Evolutionary conservation across 2,888 invertebrate genomes (phyloP).

Genomic region (Theodoxus fluviatilis): DNA sequence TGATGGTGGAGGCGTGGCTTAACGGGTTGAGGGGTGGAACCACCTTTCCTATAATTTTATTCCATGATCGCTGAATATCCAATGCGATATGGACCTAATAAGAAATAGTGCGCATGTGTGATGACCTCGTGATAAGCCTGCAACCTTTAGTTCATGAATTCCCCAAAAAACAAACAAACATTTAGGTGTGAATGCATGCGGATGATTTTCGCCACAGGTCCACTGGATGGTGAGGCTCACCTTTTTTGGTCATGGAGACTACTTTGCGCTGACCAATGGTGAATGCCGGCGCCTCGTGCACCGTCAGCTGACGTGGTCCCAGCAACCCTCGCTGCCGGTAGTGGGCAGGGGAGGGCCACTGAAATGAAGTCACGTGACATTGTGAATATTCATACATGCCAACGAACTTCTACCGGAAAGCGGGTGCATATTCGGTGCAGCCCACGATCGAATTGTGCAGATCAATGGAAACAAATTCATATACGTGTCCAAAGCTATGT

Average conservation of each 20-base stretch:
- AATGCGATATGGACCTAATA: not conserved
- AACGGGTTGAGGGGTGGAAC: too few relatives aligned
- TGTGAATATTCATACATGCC: not conserved
- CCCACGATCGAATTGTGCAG: too few relatives aligned
- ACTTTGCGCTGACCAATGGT: slow-evolving; percentile 45
- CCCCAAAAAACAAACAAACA: not conserved
- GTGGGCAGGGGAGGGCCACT: slow-evolving; percentile 59
- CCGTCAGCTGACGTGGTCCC: slow-evolving; percentile 47
- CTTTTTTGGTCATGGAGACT: slow-evolving; percentile 38
- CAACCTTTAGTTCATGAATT: not conserved
- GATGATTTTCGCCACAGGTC: not conserved
- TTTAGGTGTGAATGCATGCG: not conserved
- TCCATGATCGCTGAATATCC: not conserved
- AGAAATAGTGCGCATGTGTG: not conserved
- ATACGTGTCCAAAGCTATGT: too few relatives aligned
- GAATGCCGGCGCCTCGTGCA: slow-evolving; percentile 46
- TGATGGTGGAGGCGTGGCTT: too few relatives aligned
- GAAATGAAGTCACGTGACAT: not conserved
- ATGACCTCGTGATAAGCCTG: not conserved
- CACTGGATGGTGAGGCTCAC: slow-evolving; percentile 28
- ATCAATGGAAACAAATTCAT: too few relatives aligned
- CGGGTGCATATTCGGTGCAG: too few relatives aligned
- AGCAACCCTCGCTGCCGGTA: slow-evolving; percentile 45
- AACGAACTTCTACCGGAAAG: too few relatives aligned
- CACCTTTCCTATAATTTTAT: too few relatives aligned